phyloP scores from a whole-genome alignment of 2,888 invertebrate genomes.

The Hermodice carunculata region DNA sequence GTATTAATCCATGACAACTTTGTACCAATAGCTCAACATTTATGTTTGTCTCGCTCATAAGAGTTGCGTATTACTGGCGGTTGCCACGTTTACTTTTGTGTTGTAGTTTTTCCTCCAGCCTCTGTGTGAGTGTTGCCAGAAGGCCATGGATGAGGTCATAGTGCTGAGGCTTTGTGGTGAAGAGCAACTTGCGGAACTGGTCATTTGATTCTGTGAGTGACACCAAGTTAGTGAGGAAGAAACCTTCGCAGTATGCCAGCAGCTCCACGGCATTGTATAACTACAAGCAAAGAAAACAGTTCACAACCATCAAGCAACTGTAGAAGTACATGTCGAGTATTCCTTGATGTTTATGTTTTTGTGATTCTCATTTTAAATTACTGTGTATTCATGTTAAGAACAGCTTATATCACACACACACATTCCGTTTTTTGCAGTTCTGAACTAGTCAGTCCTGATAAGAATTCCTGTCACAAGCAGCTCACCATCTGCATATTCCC shows the following conservation, averaged over 20 bases:
- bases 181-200: conserved; percentile 87
- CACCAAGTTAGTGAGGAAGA: conserved; percentile 93
- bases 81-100: not conserved
- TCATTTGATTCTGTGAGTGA: conserved; percentile 92
- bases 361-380: too few species aligned
- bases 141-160: conserved; percentile 90
- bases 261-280: conserved; percentile 89
- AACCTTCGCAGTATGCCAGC: conserved; percentile 91
- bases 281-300: conserved; percentile 69
- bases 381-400: too few species aligned
- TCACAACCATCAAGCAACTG: not conserved
- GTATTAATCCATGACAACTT: too few species aligned
- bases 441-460: too few species aligned
- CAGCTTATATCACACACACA: too few species aligned
- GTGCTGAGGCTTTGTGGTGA: conserved; percentile 89
- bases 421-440: too few species aligned
- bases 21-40: too few species aligned
- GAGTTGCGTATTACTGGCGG: not conserved
- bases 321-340: too few species aligned
- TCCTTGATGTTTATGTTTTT: too few species aligned
- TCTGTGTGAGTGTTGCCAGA: conserved; percentile 76
- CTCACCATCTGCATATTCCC: too few species aligned
- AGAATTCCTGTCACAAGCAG: too few species aligned
- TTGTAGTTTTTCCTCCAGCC: conserved; percentile 5
- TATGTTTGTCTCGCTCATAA: too few species aligned